phyloP scores from a whole-genome alignment of 2,888 invertebrate species.

The Falcaria lacertinaria region DNA sequence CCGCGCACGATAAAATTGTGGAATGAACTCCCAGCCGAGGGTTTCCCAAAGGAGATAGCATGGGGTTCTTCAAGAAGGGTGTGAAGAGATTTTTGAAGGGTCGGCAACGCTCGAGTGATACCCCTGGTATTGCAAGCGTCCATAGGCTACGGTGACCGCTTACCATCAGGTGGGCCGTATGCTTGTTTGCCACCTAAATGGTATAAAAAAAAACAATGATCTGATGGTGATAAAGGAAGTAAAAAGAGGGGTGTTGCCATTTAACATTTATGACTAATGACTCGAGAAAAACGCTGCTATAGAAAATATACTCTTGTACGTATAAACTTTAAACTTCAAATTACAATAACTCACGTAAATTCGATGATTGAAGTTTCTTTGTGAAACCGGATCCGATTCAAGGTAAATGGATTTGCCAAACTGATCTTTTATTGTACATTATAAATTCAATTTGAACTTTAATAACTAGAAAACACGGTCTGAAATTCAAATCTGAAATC shows the following conservation, averaged over 20 bases:
- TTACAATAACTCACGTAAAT: background rate
- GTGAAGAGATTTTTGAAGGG: too few relatives aligned
- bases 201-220: too few relatives aligned
- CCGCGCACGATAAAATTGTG: too few relatives aligned
- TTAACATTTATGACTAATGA: background rate
- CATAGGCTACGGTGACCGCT: too few relatives aligned
- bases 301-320: background rate
- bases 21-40: too few relatives aligned
- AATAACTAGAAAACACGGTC: background rate
- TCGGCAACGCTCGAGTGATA: too few relatives aligned
- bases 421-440: background rate
- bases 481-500: background rate
- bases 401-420: slow-evolving; percentile 3
- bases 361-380: slow-evolving; percentile 1
- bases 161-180: too few relatives aligned
- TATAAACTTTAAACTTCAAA: background rate
- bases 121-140: too few relatives aligned
- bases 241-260: background rate
- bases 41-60: too few relatives aligned
- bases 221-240: too few relatives aligned
- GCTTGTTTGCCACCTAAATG: too few relatives aligned
- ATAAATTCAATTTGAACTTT: background rate
- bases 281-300: background rate
- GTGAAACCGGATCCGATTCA: slow-evolving; percentile 4
- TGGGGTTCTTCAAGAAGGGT: too few relatives aligned